phyloP scores from a whole-genome alignment of 2,113 vertebrate species.

The Bujurquina vittata region DNA sequence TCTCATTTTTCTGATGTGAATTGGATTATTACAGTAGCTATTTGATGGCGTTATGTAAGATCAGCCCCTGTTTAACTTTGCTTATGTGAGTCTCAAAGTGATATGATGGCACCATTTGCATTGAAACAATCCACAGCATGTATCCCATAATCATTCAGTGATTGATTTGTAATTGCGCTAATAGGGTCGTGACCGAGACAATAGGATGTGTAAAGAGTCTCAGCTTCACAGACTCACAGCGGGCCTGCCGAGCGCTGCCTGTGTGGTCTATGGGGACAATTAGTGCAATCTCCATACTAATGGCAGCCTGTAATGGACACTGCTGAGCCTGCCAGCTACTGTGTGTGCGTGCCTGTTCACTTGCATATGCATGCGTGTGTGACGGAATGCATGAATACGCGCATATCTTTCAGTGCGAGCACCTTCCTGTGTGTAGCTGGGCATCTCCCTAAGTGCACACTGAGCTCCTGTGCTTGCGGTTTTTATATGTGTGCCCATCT shows the following conservation, averaged over 20 bases:
- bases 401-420: slow-evolving; percentile 45
- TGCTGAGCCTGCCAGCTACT: slow-evolving; percentile 67
- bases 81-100: neutral
- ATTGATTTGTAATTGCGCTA: slow-evolving; percentile 75
- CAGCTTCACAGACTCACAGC: slow-evolving; percentile 46
- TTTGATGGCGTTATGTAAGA: neutral
- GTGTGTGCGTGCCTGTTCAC: slow-evolving; percentile 17
- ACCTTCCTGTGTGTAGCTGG: slow-evolving; percentile 48
- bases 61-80: neutral
- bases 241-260: slow-evolving; percentile 66
- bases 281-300: slow-evolving; percentile 82
- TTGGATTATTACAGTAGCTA: neutral
- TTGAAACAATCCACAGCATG: slow-evolving; percentile 56
- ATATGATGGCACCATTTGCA: slow-evolving; percentile 42
- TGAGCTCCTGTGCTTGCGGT: slow-evolving; percentile 13
- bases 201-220: slow-evolving; percentile 61
- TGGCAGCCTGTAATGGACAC: slow-evolving; percentile 75
- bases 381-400: slow-evolving; percentile 61
- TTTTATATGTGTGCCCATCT: slow-evolving; percentile 11
- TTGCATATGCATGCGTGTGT: slow-evolving; percentile 47
- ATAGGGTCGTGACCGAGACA: slow-evolving; percentile 71
- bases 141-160: slow-evolving; percentile 67
- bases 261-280: slow-evolving; percentile 83
- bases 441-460: slow-evolving; percentile 14
- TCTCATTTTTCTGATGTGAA: neutral